phyloP scores from a whole-genome alignment of 2,888 invertebrate species.

The Charanyca ferruginea region DNA sequence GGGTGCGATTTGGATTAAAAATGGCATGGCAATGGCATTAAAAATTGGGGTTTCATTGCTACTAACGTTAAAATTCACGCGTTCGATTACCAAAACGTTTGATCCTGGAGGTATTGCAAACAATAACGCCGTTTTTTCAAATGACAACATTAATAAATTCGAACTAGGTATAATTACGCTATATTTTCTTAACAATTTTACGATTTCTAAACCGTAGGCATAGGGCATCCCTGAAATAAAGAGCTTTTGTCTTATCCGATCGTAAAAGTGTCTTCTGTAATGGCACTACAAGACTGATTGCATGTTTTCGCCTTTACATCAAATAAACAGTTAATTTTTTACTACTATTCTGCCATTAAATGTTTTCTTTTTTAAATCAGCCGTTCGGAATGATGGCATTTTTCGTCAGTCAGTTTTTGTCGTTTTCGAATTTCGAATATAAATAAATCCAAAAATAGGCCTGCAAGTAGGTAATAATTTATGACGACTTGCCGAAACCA shows the following conservation, averaged over 20 bases:
- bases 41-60: too few relatives aligned
- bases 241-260: conserved; percentile 51
- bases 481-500: conserved; percentile 9
- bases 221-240: conserved; percentile 53
- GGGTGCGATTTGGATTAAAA: too few relatives aligned
- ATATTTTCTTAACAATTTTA: conserved; percentile 69
- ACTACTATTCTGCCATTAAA: conserved; percentile 11
- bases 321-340: conserved; percentile 52
- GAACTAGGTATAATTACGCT: conserved; percentile 63
- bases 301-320: conserved; percentile 53
- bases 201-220: conserved; percentile 62
- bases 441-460: conserved; percentile 21
- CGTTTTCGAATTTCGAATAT: too few relatives aligned
- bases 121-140: background rate
- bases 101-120: background rate
- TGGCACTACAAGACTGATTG: conserved; percentile 43
- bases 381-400: conserved; percentile 18
- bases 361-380: conserved; percentile 27
- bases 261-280: conserved; percentile 59
- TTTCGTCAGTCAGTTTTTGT: too few relatives aligned
- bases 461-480: conserved; percentile 25
- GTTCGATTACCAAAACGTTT: background rate
- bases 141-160: conserved; percentile 21
- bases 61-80: too few relatives aligned
- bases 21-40: too few relatives aligned